Evolutionary conservation across 37 sponge, comb jelly and placozoan genomes (phyloP).

Genomic region (Lycopodina hypogea): DNA sequence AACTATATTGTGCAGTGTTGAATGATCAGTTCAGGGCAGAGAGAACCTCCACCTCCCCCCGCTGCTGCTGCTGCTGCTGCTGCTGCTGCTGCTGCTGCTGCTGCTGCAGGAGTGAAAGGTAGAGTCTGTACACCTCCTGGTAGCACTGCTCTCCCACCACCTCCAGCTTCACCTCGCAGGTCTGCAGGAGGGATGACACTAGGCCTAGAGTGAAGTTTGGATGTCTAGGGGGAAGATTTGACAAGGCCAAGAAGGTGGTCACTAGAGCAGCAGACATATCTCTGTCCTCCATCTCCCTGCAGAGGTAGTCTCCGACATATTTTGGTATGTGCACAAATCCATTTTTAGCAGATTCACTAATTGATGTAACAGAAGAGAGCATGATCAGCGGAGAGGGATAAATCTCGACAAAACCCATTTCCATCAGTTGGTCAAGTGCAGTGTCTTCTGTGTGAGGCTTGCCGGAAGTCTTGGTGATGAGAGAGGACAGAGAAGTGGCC

Average conservation of each 20-base stretch:
- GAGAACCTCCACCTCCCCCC: too few relatives aligned
- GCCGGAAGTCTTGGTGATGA: slow-evolving; percentile 16
- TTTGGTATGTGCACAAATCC: slow-evolving; percentile 37
- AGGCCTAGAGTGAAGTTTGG: neutral
- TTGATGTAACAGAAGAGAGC: neutral
- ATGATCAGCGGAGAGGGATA: slow-evolving; percentile 30
- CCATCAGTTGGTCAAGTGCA: neutral
- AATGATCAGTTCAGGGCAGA: too few relatives aligned
- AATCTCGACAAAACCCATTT: neutral
- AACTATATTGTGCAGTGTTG: too few relatives aligned
- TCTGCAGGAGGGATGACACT: neutral
- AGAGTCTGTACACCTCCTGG: slow-evolving; percentile 13
- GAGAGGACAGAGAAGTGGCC: slow-evolving; percentile 16
- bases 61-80: too few relatives aligned
- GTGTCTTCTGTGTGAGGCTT: slow-evolving; percentile 18
- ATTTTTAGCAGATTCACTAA: neutral
- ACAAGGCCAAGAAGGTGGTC: slow-evolving; percentile 5
- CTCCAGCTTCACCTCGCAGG: neutral
- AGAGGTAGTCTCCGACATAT: slow-evolving; percentile 9
- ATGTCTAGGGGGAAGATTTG: neutral
- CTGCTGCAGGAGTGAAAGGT: neutral
- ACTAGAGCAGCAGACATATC: slow-evolving; percentile 22
- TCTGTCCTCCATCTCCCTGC: slow-evolving; percentile 15
- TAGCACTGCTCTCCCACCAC: slow-evolving; percentile 37
- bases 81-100: too few relatives aligned